Evolutionary conservation across 1,140 invertebrate species (phyloP).

Genomic region (Pteromalus puparum): DNA sequence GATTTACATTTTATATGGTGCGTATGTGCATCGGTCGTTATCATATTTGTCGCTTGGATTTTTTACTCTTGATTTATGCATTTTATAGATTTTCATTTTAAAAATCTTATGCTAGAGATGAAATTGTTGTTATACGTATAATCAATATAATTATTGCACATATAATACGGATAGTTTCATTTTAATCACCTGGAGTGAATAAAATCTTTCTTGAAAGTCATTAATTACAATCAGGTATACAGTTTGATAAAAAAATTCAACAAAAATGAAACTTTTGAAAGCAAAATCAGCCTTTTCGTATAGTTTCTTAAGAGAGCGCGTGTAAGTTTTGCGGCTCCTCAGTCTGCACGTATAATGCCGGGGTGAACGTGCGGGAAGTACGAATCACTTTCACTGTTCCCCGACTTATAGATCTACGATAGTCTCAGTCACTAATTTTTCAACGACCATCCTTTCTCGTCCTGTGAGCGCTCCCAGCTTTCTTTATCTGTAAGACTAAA

Average conservation of each 20-base stretch:
- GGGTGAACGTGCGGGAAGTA: slow-evolving; percentile 53
- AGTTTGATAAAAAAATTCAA: too few relatives aligned
- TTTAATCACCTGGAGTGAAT: too few relatives aligned
- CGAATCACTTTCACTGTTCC: slow-evolving; percentile 65
- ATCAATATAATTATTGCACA: too few relatives aligned
- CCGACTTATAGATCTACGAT: slow-evolving; percentile 44
- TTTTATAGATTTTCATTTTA: too few relatives aligned
- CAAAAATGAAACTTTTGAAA: too few relatives aligned
- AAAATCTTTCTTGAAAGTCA: too few relatives aligned
- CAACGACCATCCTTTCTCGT: slow-evolving; percentile 24
- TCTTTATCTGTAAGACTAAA: neutral
- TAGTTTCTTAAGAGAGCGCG: neutral
- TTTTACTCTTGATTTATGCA: neutral
- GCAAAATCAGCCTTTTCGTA: neutral
- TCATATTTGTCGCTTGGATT: too few relatives aligned
- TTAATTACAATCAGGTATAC: too few relatives aligned
- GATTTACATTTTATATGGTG: neutral
- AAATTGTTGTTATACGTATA: too few relatives aligned
- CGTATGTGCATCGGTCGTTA: neutral
- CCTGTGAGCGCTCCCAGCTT: neutral
- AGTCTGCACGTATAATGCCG: neutral
- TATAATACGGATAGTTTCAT: too few relatives aligned
- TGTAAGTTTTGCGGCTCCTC: neutral
- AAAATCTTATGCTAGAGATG: too few relatives aligned
- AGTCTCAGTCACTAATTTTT: slow-evolving; percentile 50